Conservation (phyloP, 2,797 vertebrate genomes). For the Cynodonichthys magdalenae region DNA sequence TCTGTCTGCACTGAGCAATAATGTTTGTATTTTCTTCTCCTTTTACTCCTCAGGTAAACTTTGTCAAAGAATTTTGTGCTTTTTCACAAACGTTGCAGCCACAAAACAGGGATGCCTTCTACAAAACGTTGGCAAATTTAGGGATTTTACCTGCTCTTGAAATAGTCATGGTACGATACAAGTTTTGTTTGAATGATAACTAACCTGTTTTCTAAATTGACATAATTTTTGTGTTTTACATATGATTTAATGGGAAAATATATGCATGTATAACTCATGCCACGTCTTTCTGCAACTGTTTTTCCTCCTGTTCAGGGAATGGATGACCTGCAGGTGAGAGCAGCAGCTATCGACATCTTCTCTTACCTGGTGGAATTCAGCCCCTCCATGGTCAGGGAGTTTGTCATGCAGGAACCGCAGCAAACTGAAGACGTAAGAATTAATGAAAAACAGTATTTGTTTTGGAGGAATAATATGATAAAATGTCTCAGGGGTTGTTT, state of each 20-base stretch:
- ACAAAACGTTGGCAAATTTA: conserved; percentile 95
- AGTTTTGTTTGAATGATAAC: background rate
- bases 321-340: conserved; percentile 97
- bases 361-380: conserved; percentile 99
- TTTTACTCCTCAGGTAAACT: conserved; percentile 86
- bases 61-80: conserved; percentile 97
- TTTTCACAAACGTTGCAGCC: conserved; percentile 97
- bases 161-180: conserved; percentile 91
- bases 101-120: conserved; percentile 95
- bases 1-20: background rate
- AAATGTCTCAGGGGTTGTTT: too few relatives aligned
- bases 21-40: background rate
- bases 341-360: conserved; percentile 98
- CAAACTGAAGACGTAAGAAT: conserved; percentile 92
- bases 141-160: conserved; percentile 96
- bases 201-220: background rate
- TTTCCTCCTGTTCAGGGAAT: conserved; percentile 84
- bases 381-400: conserved; percentile 98
- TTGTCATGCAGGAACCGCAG: conserved; percentile 99
- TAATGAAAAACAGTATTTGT: background rate
- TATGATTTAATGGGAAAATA: background rate
- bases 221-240: background rate
- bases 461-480: background rate
- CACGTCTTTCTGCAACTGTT: background rate
- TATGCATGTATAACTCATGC: background rate